Conservation (phyloP, 2,113 vertebrate species). For the Toxotes chatareus region DNA sequence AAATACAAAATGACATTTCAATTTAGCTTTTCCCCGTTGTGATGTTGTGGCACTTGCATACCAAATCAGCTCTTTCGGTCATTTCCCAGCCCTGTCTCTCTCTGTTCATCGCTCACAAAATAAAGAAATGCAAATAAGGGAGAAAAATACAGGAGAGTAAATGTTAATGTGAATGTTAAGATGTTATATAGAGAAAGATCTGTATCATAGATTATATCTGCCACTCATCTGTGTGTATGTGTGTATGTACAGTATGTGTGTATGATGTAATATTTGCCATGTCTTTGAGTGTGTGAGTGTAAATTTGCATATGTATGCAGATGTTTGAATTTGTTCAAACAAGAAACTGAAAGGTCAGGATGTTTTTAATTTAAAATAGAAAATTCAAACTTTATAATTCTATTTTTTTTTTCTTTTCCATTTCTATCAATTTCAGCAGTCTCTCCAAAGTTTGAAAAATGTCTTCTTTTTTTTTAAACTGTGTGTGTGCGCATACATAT, state of each 20-base stretch:
- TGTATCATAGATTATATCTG: slow-evolving; percentile 7
- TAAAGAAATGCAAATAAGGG: slow-evolving; percentile 57
- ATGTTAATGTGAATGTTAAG: slow-evolving; percentile 4
- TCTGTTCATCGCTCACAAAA: slow-evolving; percentile 34
- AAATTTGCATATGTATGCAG: neutral
- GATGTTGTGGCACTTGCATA: slow-evolving; percentile 47
- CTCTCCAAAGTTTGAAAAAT: neutral
- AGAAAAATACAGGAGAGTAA: neutral
- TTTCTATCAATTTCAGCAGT: neutral
- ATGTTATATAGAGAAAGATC: slow-evolving; percentile 17
- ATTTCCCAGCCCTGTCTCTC: slow-evolving; percentile 40
- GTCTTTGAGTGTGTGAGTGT: neutral
- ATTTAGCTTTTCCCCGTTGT: slow-evolving; percentile 66
- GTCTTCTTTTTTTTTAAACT: neutral
- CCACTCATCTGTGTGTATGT: slow-evolving; percentile 2
- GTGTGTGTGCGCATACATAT: neutral
- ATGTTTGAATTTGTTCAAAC: neutral
- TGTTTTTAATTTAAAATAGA: neutral
- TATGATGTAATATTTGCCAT: neutral
- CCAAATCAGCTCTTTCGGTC: slow-evolving; percentile 54
- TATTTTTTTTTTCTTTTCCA: neutral
- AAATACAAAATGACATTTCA: slow-evolving; percentile 71
- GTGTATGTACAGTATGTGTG: neutral
- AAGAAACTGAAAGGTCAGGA: neutral
- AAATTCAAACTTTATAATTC: neutral